A percentile compares a stretch with the other conserved stretches of the same genome.
Evolutionary conservation across 2,113 vertebrate species (phyloP).

Genomic region (Acanthisitta chloris): DNA sequence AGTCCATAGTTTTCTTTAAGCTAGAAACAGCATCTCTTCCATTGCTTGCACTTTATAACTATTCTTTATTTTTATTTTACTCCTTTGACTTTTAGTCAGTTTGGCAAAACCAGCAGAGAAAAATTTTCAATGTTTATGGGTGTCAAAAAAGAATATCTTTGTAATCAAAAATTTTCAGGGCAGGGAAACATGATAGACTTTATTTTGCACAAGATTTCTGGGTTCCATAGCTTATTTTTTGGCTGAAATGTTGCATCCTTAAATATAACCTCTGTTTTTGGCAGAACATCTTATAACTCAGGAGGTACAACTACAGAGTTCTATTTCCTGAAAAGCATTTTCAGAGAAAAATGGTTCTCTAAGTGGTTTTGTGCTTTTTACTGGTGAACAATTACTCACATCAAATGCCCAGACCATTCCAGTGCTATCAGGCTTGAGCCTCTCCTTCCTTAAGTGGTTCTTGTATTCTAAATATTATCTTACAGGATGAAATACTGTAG

Average conservation of each 20-base stretch:
- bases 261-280: neutral
- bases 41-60: neutral
- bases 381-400: neutral
- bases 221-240: neutral
- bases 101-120: neutral
- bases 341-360: neutral
- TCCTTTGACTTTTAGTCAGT: neutral
- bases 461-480: neutral
- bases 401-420: neutral
- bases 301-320: constrained; percentile 22
- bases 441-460: neutral
- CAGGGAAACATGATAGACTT: neutral
- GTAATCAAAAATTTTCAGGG: neutral
- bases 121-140: neutral
- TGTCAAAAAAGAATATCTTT: neutral
- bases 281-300: constrained; percentile 17
- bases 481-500: neutral
- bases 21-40: neutral
- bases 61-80: neutral
- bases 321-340: constrained; percentile 46
- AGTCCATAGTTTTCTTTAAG: neutral
- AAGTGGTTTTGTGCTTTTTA: neutral
- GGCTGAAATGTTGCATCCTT: neutral
- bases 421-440: neutral
- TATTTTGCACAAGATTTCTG: neutral